These are phyloP conservation scores for Hirtodrosophila alboralis DNA, from an alignment of 2,888 invertebrate species.

Conservation along the genomic window DNA sequence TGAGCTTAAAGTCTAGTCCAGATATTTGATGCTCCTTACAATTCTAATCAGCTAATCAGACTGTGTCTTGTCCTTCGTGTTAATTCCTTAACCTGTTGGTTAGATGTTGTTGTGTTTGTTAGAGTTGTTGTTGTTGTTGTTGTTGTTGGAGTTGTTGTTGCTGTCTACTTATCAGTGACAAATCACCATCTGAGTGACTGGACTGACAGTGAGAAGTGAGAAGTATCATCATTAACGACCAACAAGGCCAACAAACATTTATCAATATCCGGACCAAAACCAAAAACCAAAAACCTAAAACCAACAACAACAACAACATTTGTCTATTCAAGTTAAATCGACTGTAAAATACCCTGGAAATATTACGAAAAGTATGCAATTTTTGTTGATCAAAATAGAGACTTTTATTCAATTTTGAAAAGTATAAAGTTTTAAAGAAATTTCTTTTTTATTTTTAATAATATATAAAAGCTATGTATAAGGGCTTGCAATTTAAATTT, in stretches of 20 bases:
- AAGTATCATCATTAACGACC: conserved; percentile 71
- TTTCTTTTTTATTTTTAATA: too few species aligned
- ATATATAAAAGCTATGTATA: too few species aligned
- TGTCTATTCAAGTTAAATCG: too few species aligned
- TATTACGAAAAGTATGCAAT: too few species aligned
- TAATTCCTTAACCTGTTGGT: conserved; percentile 33
- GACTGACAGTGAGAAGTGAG: conserved; percentile 67
- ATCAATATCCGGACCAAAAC: conserved; percentile 67
- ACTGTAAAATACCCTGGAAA: too few species aligned
- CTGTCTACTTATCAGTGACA: conserved; percentile 64
- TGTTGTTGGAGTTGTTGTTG: conserved; percentile 15
- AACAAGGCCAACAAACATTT: conserved; percentile 55
- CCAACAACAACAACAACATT: conserved; percentile 6
- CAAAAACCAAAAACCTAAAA: too few species aligned
- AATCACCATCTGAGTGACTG: conserved; percentile 59
- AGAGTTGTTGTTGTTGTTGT: conserved; percentile 1
- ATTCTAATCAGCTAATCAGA: conserved; percentile 40
- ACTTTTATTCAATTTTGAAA: too few species aligned
- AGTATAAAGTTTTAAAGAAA: too few species aligned
- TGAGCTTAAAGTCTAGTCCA: conserved; percentile 6
- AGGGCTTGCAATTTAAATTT: too few species aligned
- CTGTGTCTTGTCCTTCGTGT: conserved; percentile 18
- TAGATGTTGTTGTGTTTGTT: neutral
- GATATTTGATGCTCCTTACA: conserved; percentile 23
- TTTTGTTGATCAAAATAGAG: too few species aligned